Evolutionary conservation across 2,113 vertebrate genomes (phyloP).

Genomic region (Callipepla californica): DNA sequence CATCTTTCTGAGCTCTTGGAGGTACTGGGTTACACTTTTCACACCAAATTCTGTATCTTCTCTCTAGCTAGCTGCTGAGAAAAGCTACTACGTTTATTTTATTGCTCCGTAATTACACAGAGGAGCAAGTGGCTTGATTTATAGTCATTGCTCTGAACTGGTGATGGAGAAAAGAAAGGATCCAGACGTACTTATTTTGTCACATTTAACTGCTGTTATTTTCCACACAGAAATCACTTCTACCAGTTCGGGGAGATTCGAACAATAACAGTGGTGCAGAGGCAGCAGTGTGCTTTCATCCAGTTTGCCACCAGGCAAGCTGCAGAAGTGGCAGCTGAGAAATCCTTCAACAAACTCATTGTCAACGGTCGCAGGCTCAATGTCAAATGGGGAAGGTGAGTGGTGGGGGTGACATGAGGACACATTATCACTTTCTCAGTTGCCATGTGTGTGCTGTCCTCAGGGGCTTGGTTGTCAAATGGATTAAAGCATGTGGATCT

Average conservation of each 20-base stretch:
- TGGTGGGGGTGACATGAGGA: fast-evolving
- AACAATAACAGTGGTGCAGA: slow-evolving; percentile 94
- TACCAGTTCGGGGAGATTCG: slow-evolving; percentile 99
- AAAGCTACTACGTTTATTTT: neutral
- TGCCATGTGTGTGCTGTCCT: neutral
- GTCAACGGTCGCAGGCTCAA: slow-evolving; percentile 95
- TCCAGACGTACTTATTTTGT: fast-evolving
- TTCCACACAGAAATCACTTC: slow-evolving; percentile 88
- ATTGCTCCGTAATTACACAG: neutral
- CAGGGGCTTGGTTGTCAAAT: neutral
- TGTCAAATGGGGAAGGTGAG: slow-evolving; percentile 98
- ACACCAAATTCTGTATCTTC: neutral
- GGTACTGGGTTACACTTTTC: neutral
- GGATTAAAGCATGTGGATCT: neutral
- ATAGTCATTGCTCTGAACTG: neutral
- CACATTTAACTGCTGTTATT: fast-evolving
- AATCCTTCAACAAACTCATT: slow-evolving; percentile 98
- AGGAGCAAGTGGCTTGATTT: neutral
- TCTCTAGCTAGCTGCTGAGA: neutral
- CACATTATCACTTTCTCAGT: neutral
- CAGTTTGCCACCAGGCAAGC: slow-evolving; percentile 95
- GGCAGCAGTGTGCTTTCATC: slow-evolving; percentile 98
- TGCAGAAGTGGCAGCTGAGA: slow-evolving; percentile 95
- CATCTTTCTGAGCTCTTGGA: neutral
- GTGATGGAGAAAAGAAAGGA: neutral